Evolutionary conservation across 2,113 vertebrate genomes (phyloP).

Genomic region (Melospiza melodia): DNA sequence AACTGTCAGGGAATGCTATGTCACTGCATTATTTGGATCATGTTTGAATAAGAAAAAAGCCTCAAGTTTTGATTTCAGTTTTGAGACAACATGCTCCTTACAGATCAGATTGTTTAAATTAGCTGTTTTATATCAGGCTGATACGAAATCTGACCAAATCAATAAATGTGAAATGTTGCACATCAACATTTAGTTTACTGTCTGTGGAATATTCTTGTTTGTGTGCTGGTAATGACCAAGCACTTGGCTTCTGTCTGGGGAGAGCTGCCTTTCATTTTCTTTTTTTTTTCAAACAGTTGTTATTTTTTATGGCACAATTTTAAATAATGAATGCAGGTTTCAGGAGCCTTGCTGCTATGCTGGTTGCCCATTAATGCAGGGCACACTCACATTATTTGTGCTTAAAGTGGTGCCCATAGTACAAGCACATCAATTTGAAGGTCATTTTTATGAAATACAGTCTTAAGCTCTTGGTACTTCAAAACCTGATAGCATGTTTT

Average conservation of each 20-base stretch:
- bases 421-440: not conserved
- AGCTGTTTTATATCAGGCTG: not conserved
- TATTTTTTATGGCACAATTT: not conserved
- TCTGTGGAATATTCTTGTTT: not conserved
- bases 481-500: not conserved
- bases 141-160: not conserved
- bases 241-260: not conserved
- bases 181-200: not conserved
- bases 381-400: not conserved
- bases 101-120: not conserved
- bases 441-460: rapidly evolving
- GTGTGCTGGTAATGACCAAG: not conserved
- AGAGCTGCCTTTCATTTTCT: not conserved
- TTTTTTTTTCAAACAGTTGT: not conserved
- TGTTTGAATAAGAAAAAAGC: not conserved
- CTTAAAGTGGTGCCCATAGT: not conserved
- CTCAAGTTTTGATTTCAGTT: not conserved
- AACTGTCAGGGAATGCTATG: not conserved
- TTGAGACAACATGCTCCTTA: not conserved
- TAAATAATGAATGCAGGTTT: not conserved
- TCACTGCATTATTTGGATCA: not conserved
- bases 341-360: not conserved
- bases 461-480: not conserved
- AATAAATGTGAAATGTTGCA: not conserved
- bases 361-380: not conserved